Evolutionary conservation across 2,113 vertebrate species (phyloP).

Genomic region (Grallaria varia): DNA sequence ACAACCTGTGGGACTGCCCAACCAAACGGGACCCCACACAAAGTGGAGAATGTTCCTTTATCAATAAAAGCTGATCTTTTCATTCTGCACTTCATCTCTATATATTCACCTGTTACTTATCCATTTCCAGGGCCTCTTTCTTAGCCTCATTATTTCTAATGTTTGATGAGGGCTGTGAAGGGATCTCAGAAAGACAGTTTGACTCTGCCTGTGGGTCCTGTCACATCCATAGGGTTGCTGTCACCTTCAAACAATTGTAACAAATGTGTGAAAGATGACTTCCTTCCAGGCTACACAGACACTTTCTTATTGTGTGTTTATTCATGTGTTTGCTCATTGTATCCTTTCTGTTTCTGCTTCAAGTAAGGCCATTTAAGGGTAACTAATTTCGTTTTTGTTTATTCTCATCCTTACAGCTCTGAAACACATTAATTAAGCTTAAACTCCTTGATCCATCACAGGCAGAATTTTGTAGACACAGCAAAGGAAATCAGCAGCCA

Average conservation of each 20-base stretch:
- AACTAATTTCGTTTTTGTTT: background rate
- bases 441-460: background rate
- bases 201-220: background rate
- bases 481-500: background rate
- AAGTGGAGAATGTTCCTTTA: background rate
- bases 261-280: fast-evolving
- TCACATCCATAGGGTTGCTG: background rate
- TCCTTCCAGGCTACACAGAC: background rate
- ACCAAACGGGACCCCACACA: background rate
- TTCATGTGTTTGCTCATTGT: background rate
- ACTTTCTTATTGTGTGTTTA: background rate
- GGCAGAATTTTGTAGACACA: background rate
- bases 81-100: background rate
- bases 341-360: background rate
- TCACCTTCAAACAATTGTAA: background rate
- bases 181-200: background rate
- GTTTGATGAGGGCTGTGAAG: background rate
- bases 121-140: background rate
- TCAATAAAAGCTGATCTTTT: background rate
- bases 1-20: fast-evolving
- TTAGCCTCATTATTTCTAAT: background rate
- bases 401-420: background rate
- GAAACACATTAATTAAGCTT: background rate
- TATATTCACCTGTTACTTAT: background rate
- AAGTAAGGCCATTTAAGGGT: background rate